A percentile compares a stretch with the other conserved stretches of the same genome.
phyloP scores from a whole-genome alignment of 1,140 invertebrate genomes.

The Planococcus citri region DNA sequence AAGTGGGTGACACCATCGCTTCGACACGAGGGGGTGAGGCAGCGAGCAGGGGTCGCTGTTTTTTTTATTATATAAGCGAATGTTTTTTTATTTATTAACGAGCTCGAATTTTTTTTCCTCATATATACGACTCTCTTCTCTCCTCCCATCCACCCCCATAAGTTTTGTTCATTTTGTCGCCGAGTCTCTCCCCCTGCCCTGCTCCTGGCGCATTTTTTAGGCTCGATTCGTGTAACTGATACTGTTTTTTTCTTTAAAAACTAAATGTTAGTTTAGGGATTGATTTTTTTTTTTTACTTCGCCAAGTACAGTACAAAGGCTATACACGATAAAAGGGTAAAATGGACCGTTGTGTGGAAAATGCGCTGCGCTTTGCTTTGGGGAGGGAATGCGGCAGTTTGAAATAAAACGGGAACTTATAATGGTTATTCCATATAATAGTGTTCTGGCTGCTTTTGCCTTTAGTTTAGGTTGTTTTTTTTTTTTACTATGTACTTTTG shows the following conservation, averaged over 20 bases:
- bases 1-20: no score
- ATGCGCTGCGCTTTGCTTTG: not conserved
- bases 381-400: not conserved
- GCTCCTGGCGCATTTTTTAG: no score
- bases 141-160: no score
- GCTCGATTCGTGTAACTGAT: not conserved
- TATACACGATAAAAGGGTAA: not conserved
- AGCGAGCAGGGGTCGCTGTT: no score
- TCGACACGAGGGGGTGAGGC: no score
- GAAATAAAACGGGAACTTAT: slow-evolving; percentile 3
- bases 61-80: no score
- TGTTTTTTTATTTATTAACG: not conserved
- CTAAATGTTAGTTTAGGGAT: slow-evolving; percentile 7
- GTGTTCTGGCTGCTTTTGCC: not conserved
- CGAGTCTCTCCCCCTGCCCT: no score
- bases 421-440: slow-evolving; percentile 5
- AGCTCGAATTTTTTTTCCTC: not conserved
- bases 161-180: not conserved
- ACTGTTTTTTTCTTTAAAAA: not conserved
- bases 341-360: slow-evolving; percentile 6
- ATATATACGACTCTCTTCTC: not conserved
- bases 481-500: not conserved
- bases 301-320: no score
- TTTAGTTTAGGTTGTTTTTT: no score
- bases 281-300: not conserved